Conservation (phyloP, 2,888 invertebrate genomes). For the Ethmia dodecea region DNA sequence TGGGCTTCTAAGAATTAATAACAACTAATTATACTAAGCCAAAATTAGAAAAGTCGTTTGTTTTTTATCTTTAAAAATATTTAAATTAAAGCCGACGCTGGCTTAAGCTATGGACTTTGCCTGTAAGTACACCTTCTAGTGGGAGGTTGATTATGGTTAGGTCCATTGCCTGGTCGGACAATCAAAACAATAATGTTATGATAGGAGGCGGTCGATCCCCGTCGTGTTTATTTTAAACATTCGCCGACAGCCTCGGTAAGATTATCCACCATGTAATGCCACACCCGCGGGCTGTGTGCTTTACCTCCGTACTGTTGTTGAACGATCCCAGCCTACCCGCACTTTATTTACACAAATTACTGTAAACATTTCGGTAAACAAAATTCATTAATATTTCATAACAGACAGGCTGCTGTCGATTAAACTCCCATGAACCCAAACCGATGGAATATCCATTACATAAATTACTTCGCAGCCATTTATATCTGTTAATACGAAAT, state of each 20-base stretch:
- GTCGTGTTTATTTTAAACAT: slow-evolving; percentile 67
- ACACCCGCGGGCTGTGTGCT: slow-evolving; percentile 38
- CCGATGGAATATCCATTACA: slow-evolving; percentile 20
- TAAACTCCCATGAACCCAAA: slow-evolving; percentile 13
- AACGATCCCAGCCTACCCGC: slow-evolving; percentile 27
- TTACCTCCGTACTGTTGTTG: slow-evolving; percentile 38
- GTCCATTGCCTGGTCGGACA: slow-evolving; percentile 36
- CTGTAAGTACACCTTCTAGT: slow-evolving; percentile 5
- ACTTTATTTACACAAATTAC: slow-evolving; percentile 26
- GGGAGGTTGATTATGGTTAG: slow-evolving; percentile 1
- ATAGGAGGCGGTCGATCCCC: slow-evolving; percentile 48
- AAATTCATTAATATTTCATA: slow-evolving; percentile 15
- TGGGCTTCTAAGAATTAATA: too few relatives aligned
- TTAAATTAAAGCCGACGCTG: slow-evolving; percentile 2
- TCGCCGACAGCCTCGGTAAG: slow-evolving; percentile 43
- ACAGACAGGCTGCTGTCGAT: slow-evolving; percentile 13
- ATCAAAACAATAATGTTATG: slow-evolving; percentile 70
- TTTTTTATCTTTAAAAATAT: slow-evolving; percentile 7
- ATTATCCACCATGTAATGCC: slow-evolving; percentile 54
- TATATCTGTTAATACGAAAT: slow-evolving; percentile 30
- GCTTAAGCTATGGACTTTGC: slow-evolving; percentile 7
- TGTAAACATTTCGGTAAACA: slow-evolving; percentile 26
- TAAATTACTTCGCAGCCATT: slow-evolving; percentile 28
- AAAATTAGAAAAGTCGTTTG: neutral
- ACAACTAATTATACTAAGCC: neutral